A percentile compares a stretch with the other conserved stretches of the same genome.
Conservation (phyloP, 1,140 invertebrate species). For the Aphelenchoides fujianensis region DNA sequence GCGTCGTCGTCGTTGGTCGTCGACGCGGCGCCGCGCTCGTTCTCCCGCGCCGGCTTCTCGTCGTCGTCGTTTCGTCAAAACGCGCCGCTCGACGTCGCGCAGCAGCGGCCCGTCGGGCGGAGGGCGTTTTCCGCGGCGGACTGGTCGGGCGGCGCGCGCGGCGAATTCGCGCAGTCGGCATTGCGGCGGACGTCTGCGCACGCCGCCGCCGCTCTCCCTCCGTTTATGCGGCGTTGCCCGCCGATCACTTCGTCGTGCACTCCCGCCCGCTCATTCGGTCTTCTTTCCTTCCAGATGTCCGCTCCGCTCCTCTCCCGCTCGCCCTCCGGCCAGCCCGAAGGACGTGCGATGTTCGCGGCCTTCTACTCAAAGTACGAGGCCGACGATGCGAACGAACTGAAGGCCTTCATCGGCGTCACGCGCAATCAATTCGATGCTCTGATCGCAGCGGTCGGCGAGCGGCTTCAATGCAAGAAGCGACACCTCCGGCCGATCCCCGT, state of each 20-base stretch:
- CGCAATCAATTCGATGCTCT: not conserved
- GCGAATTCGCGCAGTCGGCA: no score
- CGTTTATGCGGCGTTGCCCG: no score
- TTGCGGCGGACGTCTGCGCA: no score
- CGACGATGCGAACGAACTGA: not conserved
- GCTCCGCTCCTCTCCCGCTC: not conserved
- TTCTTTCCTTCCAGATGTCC: constrained; percentile 1
- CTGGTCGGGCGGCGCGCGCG: no score
- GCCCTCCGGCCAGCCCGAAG: not conserved
- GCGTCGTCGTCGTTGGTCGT: not conserved
- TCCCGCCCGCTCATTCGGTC: no score
- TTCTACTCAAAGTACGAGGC: constrained; percentile 1
- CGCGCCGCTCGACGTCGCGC: no score
- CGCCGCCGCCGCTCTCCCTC: no score
- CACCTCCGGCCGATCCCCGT: not conserved
- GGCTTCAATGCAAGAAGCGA: not conserved
- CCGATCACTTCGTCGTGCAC: no score
- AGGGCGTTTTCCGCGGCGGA: no score
- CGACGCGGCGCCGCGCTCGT: not conserved
- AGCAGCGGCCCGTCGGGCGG: no score
- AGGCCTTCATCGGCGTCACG: not conserved
- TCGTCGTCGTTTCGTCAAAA: not conserved
- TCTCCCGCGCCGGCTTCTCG: not conserved
- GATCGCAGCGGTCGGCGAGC: not conserved
- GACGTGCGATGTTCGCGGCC: not conserved